Conservation (phyloP, 1,140 invertebrate species). For the Drosophila nigromelanica region DNA sequence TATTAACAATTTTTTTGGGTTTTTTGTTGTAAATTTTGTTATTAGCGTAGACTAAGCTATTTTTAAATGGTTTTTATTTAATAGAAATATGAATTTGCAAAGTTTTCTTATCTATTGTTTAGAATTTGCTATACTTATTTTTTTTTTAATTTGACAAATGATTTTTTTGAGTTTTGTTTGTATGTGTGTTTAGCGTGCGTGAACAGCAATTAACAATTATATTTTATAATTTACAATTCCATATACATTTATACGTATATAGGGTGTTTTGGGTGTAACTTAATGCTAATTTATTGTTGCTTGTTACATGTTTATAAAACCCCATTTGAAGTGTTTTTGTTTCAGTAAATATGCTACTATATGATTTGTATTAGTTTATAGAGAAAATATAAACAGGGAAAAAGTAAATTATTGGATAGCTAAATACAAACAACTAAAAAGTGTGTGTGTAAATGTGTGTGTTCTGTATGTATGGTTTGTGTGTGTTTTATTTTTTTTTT, state of each 20-base stretch:
- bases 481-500: slow-evolving; percentile 26
- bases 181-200: slow-evolving; percentile 66
- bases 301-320: slow-evolving; percentile 35
- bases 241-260: slow-evolving; percentile 8
- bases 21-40: slow-evolving; percentile 64
- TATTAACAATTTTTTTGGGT: slow-evolving; percentile 30
- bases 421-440: slow-evolving; percentile 20
- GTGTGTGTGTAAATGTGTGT: slow-evolving; percentile 43
- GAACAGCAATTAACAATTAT: slow-evolving; percentile 72
- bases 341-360: slow-evolving; percentile 30
- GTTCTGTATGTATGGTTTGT: slow-evolving; percentile 28
- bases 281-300: slow-evolving; percentile 54
- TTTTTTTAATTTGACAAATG: slow-evolving; percentile 47
- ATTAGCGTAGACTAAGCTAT: slow-evolving; percentile 61
- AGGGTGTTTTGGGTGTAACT: slow-evolving; percentile 38
- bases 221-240: slow-evolving; percentile 26
- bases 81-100: slow-evolving; percentile 27
- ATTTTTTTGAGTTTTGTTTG: slow-evolving; percentile 30
- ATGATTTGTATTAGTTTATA: slow-evolving; percentile 39
- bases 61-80: slow-evolving; percentile 25
- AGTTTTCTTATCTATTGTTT: slow-evolving; percentile 26
- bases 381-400: slow-evolving; percentile 37
- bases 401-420: slow-evolving; percentile 32
- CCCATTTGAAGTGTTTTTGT: slow-evolving; percentile 14
- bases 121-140: slow-evolving; percentile 47